Base-by-base conservation (phyloP, 1,140 invertebrate species). In the Drosophila equinoxialis region DNA sequence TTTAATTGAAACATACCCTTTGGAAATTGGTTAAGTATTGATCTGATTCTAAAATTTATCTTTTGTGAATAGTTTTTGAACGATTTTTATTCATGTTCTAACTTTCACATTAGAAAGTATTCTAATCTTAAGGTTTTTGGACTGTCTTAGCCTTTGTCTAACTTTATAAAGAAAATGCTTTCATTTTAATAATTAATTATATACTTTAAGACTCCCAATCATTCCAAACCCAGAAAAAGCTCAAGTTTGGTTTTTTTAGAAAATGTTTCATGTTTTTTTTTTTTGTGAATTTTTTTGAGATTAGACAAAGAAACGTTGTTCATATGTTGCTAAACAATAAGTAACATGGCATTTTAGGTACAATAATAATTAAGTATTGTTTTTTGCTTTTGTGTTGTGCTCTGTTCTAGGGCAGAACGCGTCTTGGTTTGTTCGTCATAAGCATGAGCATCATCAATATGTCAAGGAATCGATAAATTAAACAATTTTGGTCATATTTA, bases 271-370 rank as follows among this genome's bases (percentile, higher is more conserved):
- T 10, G 4, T 48, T 33, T 65, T 58, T 79, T 64, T 69, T 35
- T 58, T 59, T 79, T 61, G 71, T n/a, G 71, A 64, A 67, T 57
- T 65, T 62, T 51, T 42, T 57, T 20, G 55, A 51, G 23, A n/a
- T 13, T 68, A 37, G 60, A 68, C 63, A 45, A 66, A 77, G 57
- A 78, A 77, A 77, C 58, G 23, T 59, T 77, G 39, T 66, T 70
- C 33, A 45, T 57, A 48, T 45, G 72, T 77, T 71, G 58, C 68
- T 78, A 78, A 51, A 77, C 63, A 78, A 77, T 87, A 89, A 87
- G 84, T 87, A 87, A 87, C 83, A 87, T 87, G 83, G 83, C 83
- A 77, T 83, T 77, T 70, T 63, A 67, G 45, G 67, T 79, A 71
- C 37, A 66, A 55, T 74, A 74, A 23, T 59, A 59, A 39, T 35